These are phyloP conservation scores for Atlantisia rogersi DNA, from an alignment of 2,113 vertebrate species.

Conservation along the genomic window DNA sequence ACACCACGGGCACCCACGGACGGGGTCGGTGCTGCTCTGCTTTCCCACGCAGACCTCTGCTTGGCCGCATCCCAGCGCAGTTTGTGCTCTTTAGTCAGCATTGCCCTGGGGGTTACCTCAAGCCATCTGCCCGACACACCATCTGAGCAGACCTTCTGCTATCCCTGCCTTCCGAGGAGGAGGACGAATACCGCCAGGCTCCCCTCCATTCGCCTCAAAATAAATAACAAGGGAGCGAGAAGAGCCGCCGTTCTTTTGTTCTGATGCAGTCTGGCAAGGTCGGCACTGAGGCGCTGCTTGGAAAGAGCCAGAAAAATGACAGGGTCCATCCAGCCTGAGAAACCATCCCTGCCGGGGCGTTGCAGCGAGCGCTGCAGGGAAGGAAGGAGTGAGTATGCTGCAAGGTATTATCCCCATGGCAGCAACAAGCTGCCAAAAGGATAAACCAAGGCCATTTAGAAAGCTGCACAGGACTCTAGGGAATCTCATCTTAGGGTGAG, in stretches of 20 bases:
- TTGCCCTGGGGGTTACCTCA: slow-evolving; percentile 37
- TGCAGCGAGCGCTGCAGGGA: fast-evolving
- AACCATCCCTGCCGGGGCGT: background rate
- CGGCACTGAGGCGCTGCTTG: background rate
- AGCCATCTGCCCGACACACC: slow-evolving; percentile 46
- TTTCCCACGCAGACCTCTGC: background rate
- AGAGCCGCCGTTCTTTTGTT: fast-evolving
- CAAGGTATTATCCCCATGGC: background rate
- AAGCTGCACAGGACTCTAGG: background rate
- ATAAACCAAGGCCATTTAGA: background rate
- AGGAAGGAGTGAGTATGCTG: background rate
- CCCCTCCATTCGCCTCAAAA: background rate
- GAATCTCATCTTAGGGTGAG: background rate
- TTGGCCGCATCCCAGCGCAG: background rate
- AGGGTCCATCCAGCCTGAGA: background rate
- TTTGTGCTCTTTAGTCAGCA: slow-evolving; percentile 36
- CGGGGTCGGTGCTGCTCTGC: background rate
- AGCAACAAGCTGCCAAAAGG: background rate
- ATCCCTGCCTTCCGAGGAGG: background rate
- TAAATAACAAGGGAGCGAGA: background rate
- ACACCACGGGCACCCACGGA: fast-evolving
- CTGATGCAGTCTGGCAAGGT: background rate
- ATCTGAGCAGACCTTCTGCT: slow-evolving; percentile 66
- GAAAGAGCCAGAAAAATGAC: background rate
- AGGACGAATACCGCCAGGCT: background rate